Conservation (phyloP, 2,888 invertebrate species). For the Therioaphis trifolii region DNA sequence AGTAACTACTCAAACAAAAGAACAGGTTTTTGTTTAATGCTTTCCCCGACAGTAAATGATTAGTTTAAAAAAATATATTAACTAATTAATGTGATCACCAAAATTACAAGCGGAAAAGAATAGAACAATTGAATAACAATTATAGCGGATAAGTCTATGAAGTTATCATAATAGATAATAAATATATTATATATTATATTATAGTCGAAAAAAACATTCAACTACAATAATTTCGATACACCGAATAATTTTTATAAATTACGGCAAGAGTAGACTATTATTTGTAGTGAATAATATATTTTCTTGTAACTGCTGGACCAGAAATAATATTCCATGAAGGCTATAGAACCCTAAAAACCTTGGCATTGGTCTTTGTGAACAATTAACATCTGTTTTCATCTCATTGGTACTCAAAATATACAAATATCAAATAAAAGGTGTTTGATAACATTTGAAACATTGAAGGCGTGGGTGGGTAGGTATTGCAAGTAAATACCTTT, state of each 20-base stretch:
- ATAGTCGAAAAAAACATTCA: neutral
- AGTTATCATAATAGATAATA: neutral
- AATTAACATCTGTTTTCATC: slow-evolving; percentile 55
- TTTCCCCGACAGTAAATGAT: slow-evolving; percentile 27
- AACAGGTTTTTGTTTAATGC: slow-evolving; percentile 41
- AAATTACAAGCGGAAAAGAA: neutral
- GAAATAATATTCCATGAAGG: slow-evolving; percentile 63
- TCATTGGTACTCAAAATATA: slow-evolving; percentile 54
- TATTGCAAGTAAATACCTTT: no score
- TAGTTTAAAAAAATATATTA: slow-evolving; percentile 7
- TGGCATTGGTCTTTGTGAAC: slow-evolving; percentile 61
- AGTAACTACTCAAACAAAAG: slow-evolving; percentile 53
- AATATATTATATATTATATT: neutral
- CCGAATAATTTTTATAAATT: slow-evolving; percentile 14
- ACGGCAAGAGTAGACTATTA: neutral
- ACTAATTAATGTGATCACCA: slow-evolving; percentile 21
- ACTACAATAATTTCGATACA: neutral
- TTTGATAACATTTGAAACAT: neutral
- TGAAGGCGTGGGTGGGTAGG: neutral
- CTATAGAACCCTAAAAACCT: slow-evolving; percentile 57
- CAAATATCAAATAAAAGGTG: neutral
- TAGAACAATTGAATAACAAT: neutral
- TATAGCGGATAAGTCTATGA: neutral
- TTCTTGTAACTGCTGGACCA: slow-evolving; percentile 60
- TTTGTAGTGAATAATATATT: slow-evolving; percentile 37